Evolutionary conservation across 2,113 vertebrate genomes (phyloP), one percentile per base, ranked within the genome.

Genomic region (Rhodinocichla rosea): DNA sequence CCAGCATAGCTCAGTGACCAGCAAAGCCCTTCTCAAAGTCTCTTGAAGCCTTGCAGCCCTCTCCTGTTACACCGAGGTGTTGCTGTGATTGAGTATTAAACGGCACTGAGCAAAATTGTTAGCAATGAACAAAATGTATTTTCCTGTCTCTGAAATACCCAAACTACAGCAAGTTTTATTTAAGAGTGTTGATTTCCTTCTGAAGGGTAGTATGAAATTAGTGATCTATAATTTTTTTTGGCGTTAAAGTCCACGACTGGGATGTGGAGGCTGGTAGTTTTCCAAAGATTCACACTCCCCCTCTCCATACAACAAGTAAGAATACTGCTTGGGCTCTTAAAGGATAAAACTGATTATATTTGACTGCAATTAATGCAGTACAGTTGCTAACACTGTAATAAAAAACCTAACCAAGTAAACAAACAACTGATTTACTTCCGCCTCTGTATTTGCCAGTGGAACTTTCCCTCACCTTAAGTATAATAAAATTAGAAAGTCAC

Each of bases 21-120:
- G n/a, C 40, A 65, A 55, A 63, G 14, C n/a, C n/a, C 62, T 78
- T 32, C 47, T 59, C 24, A 10, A 78, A 50, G n/a, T 19, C 63
- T 59, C 2, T 23, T 0, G 0, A 62, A 77, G 67, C 11, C 47
- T 67, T n/a, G 26, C 26, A 50, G 49, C 30, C n/a, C n/a, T 40
- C 44, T 80, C 68, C 26, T 27, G 5, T 39, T 57, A 47, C 24
- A 75, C 40, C 30, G 22, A 22, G 26, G 47, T 44, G 47, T 47
- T 1, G 2, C 49, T 60, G 53, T 13, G 18, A 21, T 10, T 53
- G n/a, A 35, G 16, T 42, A 52, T 27, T 53, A 35, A 68, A 32
- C 0, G 1, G 52, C 32, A n/a, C 6, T 22, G 23, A 68, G 21
- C 28, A 45, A 49, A 68, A 40, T 13, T 11, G 16, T 47, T 90